Conservation (phyloP, 2,888 invertebrate species). For the Bedellia somnulentella region DNA sequence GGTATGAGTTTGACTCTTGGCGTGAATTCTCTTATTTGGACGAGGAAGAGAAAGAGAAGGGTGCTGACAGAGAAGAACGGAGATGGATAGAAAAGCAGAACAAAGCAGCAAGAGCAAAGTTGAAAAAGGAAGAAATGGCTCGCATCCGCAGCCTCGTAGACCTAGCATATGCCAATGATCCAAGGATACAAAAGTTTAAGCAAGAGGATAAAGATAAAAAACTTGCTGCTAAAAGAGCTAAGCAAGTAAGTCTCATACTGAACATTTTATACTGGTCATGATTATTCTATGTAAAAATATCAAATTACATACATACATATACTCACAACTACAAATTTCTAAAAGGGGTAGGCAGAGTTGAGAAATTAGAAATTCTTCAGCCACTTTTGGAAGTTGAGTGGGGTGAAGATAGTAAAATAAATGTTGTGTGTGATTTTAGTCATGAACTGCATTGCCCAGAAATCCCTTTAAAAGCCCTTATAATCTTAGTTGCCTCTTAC, state of each 20-base stretch:
- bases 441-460: no score
- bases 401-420: no score
- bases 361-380: no score
- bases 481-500: no score
- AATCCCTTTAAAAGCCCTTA: no score
- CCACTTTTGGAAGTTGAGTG: no score
- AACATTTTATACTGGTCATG: no score
- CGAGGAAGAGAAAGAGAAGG: slow-evolving; percentile 98
- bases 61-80: slow-evolving; percentile 93
- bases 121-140: slow-evolving; percentile 96
- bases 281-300: no score
- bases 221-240: slow-evolving; percentile 84
- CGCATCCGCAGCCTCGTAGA: slow-evolving; percentile 91
- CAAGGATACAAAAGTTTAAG: slow-evolving; percentile 88
- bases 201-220: slow-evolving; percentile 92
- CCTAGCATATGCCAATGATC: slow-evolving; percentile 91
- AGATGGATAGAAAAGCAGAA: slow-evolving; percentile 99
- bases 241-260: slow-evolving; percentile 54
- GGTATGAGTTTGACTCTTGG: slow-evolving; percentile 99
- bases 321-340: no score
- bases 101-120: slow-evolving; percentile 85
- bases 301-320: no score
- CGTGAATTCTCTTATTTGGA: slow-evolving; percentile 98
- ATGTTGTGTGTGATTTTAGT: no score
- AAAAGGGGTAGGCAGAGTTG: no score